Conservation (phyloP, 2,888 invertebrate genomes). For the Tortrix viridana region DNA sequence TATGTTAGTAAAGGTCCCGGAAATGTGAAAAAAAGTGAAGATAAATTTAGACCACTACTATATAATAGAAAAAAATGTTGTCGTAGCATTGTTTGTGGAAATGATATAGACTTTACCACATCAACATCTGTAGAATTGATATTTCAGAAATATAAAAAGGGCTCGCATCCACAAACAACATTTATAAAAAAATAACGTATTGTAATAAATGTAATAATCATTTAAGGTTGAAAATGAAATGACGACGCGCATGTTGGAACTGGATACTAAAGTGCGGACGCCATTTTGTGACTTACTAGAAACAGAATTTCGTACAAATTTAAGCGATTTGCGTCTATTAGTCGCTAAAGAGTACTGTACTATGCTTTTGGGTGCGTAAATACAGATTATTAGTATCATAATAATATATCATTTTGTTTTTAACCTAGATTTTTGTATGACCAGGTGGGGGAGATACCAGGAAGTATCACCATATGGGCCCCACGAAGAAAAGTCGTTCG, state of each 20-base stretch:
- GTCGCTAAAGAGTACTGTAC: slow-evolving; percentile 86
- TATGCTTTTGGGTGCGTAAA: slow-evolving; percentile 78
- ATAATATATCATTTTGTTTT: too few species aligned
- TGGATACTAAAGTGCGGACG: slow-evolving; percentile 80
- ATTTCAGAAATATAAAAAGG: too few species aligned
- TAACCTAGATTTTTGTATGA: slow-evolving; percentile 6
- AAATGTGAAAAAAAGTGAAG: too few species aligned
- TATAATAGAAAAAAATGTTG: too few species aligned
- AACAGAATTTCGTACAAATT: slow-evolving; percentile 77
- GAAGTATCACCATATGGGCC: slow-evolving; percentile 85
- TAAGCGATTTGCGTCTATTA: slow-evolving; percentile 84
- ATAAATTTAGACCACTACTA: too few species aligned
- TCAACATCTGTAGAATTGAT: too few species aligned
- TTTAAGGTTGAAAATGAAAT: slow-evolving; percentile 83
- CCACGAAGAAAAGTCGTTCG: slow-evolving; percentile 81
- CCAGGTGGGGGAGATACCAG: slow-evolving; percentile 76
- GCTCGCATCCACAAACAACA: too few species aligned
- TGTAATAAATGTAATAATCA: neutral
- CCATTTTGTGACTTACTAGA: slow-evolving; percentile 77
- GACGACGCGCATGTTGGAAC: slow-evolving; percentile 76
- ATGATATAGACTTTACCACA: too few species aligned
- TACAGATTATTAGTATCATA: neutral
- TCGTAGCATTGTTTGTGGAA: too few species aligned
- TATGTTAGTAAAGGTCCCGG: too few species aligned
- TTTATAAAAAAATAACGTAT: too few species aligned